Evolutionary conservation across 2,113 vertebrate species (phyloP), one percentile per base, ranked within the genome.

Genomic region (Porphyrio hochstetteri): DNA sequence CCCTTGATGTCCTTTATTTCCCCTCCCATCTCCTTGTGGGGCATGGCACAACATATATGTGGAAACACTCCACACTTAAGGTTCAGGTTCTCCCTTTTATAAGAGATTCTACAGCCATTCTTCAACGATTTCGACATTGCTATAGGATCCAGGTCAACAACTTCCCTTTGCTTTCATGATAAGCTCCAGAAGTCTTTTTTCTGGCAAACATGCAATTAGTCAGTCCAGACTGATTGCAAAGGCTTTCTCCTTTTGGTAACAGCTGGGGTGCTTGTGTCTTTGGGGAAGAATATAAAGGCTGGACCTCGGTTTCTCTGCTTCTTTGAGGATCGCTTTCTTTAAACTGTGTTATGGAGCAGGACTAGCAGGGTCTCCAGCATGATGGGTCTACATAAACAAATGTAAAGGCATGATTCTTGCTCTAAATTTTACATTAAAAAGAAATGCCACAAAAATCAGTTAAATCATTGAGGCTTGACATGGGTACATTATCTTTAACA

Each of bases 241-340:
- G 35, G 7, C 36, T 91, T 86, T 77, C 35, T 29, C 46, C 81
- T 71, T 67, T 85, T 57, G 33, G 57, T 71, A 91, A 79, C 87
- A 94, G 87, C 60, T 75, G 84, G 84, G 65, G 12, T 85, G 44
- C 70, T 90, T 85, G 35, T 6, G 0, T 79, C 9, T 84, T 90
- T 79, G 48, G 57, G 78, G 78, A 82, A 25, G 61, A 76, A 87
- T 60, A 84, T 60, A 55, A 75, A 89, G 65, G 38, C 60, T 86
- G 69, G 90, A 82, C 87, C 35, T 87, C 20, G 64, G 56, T 94
- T 96, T 95, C 74, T 87, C 81, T 92, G 64, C 84, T 89, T 82
- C 81, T 65, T 52, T 46, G 21, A 78, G 0, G 2, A 75, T 25
- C 13, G 80, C 63, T 78, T 75, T 89, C 92, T 79, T 82, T 78